A percentile compares a stretch with the other conserved stretches of the same genome.
Evolutionary conservation across 1,140 invertebrate genomes (phyloP).

Genomic region (Ceratina japonica): DNA sequence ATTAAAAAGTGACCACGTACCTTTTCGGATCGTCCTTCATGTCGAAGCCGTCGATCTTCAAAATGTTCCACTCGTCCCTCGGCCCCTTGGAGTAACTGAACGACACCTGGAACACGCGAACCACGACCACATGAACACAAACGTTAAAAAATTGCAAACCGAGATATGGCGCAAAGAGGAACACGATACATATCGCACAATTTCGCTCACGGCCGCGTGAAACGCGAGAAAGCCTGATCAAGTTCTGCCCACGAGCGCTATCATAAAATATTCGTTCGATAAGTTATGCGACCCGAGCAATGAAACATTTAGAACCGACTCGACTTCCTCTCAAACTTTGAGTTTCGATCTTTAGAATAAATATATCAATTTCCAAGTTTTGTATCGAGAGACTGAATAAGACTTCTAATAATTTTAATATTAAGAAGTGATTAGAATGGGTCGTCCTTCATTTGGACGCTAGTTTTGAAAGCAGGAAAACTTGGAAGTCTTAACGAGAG

Average conservation of each 20-base stretch:
- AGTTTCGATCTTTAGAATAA: not conserved
- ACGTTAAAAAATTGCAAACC: too few species aligned
- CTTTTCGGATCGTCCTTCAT: constrained; percentile 92
- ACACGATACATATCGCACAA: constrained; percentile 35
- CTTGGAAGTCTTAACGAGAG: constrained; percentile 15
- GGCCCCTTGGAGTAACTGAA: constrained; percentile 93
- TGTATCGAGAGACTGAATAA: too few species aligned
- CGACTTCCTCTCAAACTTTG: not conserved
- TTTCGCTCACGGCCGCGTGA: constrained; percentile 29
- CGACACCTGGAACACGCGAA: constrained; percentile 85
- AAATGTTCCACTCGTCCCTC: constrained; percentile 92
- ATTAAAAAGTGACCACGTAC: constrained; percentile 78
- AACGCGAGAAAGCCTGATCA: constrained; percentile 41
- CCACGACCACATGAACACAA: too few species aligned
- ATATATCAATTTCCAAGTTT: not conserved
- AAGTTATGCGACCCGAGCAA: not conserved
- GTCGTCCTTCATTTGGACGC: too few species aligned
- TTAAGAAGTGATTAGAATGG: too few species aligned
- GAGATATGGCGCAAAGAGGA: not conserved
- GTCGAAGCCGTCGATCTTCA: constrained; percentile 93
- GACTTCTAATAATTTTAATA: too few species aligned
- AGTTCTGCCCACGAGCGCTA: constrained; percentile 28
- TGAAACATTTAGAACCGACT: not conserved
- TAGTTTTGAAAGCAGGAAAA: not conserved
- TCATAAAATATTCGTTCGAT: constrained; percentile 46